Base-by-base conservation (phyloP, 2,888 invertebrate species). In the Sclerodermus sp. region DNA sequence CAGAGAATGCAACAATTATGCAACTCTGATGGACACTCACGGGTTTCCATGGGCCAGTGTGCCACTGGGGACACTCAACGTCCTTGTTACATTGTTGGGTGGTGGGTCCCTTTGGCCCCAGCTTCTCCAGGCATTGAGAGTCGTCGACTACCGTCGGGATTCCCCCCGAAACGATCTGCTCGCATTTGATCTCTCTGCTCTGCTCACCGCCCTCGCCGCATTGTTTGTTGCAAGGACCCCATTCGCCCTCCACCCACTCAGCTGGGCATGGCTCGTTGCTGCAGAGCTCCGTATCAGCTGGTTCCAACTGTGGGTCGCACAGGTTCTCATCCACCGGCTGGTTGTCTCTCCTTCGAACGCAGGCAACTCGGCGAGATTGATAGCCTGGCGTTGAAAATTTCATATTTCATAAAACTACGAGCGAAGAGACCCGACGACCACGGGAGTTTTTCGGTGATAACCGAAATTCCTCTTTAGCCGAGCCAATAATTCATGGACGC, bases 21-120 rank as follows among this genome's bases (percentile, higher is more conserved):
- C 18, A 42, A 10, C 8, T 15, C 42, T 50, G 34, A 8, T 4
- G 34, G 12, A 4, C 4, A 34, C 85, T 82, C 80, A 93, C 93
- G 62, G 93, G 90, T 73, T 88, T 89, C 97, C 97, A 98, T 4
- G 90, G 90, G 46, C 90, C 93, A 18, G 86, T 81, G 71, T 91
- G 90, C 90, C 94, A 97, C 44, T 84, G 83, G 0, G 96, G 93
- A 71, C 96, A 96, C 18, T 86, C 84, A 23, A 86, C 82, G 51
- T 88, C 87, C 46, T 84, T 83, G 75, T 91, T 92, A 77, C 96
- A 96, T 46, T 84, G 82, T 68, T 88, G 85, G 50, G 82, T 82
- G 10, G 84, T 82, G 4, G 83, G 80, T 0, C 91, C 93, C 68
- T 89, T 89, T 0, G 86, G 84, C 1, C 89, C 89, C 1, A 84